Evolutionary conservation across 1,140 invertebrate species (phyloP).

Genomic region (Drosophila busckii): DNA sequence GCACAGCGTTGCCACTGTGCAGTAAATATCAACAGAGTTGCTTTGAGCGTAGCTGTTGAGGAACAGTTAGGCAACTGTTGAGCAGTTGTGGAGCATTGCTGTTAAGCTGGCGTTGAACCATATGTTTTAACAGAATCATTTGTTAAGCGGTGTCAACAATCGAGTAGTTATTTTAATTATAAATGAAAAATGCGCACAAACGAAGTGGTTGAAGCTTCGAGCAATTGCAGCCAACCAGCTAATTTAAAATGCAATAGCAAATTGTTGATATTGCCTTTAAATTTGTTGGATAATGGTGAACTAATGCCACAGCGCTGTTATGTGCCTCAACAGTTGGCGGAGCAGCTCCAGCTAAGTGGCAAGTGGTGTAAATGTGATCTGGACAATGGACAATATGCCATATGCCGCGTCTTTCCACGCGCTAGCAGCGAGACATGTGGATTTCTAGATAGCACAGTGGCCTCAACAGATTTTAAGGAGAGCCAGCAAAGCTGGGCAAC

Average conservation of each 20-base stretch:
- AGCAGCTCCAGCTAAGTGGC: no score
- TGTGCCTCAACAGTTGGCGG: constrained; percentile 6
- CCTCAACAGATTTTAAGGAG: constrained; percentile 7
- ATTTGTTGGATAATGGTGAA: constrained; percentile 35
- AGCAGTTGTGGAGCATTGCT: no score
- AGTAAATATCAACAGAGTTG: constrained; percentile 9
- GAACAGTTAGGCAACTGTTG: background rate
- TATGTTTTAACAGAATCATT: no score
- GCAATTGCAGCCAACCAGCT: no score
- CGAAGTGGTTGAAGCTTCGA: no score
- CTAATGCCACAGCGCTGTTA: constrained; percentile 30
- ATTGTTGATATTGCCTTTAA: constrained; percentile 38
- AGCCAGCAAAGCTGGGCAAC: constrained; percentile 13
- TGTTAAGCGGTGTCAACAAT: no score
- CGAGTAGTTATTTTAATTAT: no score
- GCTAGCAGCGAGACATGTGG: constrained; percentile 41
- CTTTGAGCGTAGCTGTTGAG: constrained; percentile 7
- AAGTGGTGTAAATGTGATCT: constrained; percentile 48
- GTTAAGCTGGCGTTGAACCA: no score
- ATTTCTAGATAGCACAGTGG: constrained; percentile 52
- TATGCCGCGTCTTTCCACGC: constrained; percentile 42
- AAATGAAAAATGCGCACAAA: no score
- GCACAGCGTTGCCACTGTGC: constrained; percentile 10
- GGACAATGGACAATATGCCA: constrained; percentile 23
- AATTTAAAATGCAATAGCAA: no score